Percentiles rank a stretch among this genome's conserved stretches.
Conservation (phyloP, 2,888 invertebrate species). For the Zygogramma bicolorata region DNA sequence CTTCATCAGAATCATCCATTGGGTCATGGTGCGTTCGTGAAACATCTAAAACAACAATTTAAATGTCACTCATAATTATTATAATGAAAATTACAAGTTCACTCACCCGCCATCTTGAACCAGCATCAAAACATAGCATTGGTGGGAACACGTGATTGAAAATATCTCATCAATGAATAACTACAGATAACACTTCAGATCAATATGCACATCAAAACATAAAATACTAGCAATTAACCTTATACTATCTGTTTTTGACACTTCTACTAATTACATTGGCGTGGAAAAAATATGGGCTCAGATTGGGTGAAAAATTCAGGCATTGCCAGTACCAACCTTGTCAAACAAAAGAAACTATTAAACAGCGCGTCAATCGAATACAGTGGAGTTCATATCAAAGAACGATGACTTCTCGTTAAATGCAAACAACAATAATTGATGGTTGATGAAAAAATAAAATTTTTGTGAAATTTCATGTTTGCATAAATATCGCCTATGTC, state of each 20-base stretch:
- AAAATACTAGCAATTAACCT: conserved; percentile 29
- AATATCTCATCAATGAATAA: conserved; percentile 31
- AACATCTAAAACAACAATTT: conserved; percentile 61
- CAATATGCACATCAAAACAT: conserved; percentile 37
- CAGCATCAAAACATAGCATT: conserved; percentile 65
- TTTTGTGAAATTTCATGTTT: too few relatives aligned
- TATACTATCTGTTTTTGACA: conserved; percentile 40
- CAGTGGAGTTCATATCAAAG: background rate
- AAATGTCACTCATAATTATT: conserved; percentile 44
- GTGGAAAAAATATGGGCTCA: conserved; percentile 26
- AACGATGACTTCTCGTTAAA: background rate
- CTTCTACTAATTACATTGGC: conserved; percentile 39
- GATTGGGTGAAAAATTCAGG: background rate
- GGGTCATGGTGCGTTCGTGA: conserved; percentile 61
- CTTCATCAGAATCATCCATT: conserved; percentile 64
- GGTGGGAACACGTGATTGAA: conserved; percentile 63
- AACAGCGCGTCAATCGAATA: conserved; percentile 1
- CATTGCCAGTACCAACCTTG: background rate
- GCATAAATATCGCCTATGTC: too few relatives aligned
- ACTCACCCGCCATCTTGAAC: conserved; percentile 68
- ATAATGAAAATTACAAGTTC: conserved; percentile 44
- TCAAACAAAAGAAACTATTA: background rate
- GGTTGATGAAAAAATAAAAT: too few relatives aligned
- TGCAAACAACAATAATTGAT: background rate
- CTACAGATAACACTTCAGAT: conserved; percentile 11